These are phyloP conservation scores for Homarus americanus DNA, from an alignment of 1,140 invertebrate genomes.

Conservation along the genomic window DNA sequence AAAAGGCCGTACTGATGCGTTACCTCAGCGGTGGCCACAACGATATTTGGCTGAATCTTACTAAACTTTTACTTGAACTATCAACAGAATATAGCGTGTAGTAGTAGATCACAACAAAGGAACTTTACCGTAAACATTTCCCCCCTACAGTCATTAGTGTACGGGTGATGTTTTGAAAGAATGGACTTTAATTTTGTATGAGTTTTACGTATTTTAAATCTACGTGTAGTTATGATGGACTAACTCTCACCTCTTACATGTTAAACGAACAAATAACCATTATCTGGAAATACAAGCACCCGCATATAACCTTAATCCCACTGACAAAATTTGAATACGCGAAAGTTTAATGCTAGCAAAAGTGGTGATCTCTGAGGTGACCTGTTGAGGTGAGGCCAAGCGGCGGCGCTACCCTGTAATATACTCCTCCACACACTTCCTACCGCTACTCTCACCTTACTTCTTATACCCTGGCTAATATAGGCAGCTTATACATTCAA, in stretches of 20 bases:
- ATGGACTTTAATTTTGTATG: neutral
- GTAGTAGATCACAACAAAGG: too few relatives aligned
- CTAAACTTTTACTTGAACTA: too few relatives aligned
- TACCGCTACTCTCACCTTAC: neutral
- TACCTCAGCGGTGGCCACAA: too few relatives aligned
- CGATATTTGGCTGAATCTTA: too few relatives aligned
- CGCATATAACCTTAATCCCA: too few relatives aligned
- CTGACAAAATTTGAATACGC: conserved; percentile 6
- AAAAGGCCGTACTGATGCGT: too few relatives aligned
- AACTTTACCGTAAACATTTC: neutral
- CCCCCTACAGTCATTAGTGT: neutral
- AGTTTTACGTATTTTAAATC: neutral
- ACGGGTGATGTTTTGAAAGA: too few relatives aligned
- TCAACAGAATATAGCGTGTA: too few relatives aligned
- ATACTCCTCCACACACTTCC: neutral
- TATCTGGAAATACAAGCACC: too few relatives aligned
- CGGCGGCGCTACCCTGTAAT: neutral
- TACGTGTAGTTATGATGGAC: neutral
- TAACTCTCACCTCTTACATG: too few relatives aligned
- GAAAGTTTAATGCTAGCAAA: conserved; percentile 68
- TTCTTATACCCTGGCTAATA: neutral
- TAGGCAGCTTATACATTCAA: neutral
- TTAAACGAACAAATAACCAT: too few relatives aligned
- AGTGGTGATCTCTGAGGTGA: conserved; percentile 59
- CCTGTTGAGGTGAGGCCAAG: conserved; percentile 44